Evolutionary conservation across 2,113 vertebrate genomes (phyloP).

Genomic region (Egretta garzetta): DNA sequence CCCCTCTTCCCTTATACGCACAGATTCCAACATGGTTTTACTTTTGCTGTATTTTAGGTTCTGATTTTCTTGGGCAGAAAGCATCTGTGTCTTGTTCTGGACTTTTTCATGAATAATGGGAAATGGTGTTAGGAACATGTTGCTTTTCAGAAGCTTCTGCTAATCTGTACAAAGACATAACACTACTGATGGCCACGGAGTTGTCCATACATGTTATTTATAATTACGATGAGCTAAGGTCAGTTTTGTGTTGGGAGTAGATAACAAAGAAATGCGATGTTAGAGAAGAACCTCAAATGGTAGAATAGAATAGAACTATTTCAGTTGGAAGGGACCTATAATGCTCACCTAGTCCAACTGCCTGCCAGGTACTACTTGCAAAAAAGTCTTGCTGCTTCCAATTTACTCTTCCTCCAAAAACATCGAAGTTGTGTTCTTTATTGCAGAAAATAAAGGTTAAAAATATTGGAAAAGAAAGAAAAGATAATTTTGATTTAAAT

Average conservation of each 20-base stretch:
- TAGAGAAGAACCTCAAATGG: not conserved
- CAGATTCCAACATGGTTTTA: not conserved
- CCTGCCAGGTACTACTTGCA: not conserved
- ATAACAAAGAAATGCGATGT: not conserved
- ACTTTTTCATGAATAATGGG: not conserved
- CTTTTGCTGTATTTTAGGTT: not conserved
- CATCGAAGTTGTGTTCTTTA: not conserved
- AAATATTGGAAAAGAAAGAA: not conserved
- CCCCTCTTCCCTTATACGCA: not conserved
- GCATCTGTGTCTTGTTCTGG: not conserved
- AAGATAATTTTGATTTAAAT: not conserved
- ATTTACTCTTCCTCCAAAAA: not conserved
- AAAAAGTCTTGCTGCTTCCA: not conserved
- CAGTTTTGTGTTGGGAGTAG: not conserved
- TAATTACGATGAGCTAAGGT: not conserved
- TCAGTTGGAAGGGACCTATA: not conserved
- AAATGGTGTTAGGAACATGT: not conserved
- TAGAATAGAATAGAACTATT: not conserved
- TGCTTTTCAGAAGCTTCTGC: not conserved
- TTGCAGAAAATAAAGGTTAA: not conserved
- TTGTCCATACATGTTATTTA: not conserved
- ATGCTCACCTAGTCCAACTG: not conserved
- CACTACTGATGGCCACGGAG: not conserved
- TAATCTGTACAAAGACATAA: not conserved
- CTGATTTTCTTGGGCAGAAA: not conserved